These are phyloP conservation scores for Gorsachius goisagi DNA, from an alignment of 2,113 vertebrate species.

Conservation along the genomic window DNA sequence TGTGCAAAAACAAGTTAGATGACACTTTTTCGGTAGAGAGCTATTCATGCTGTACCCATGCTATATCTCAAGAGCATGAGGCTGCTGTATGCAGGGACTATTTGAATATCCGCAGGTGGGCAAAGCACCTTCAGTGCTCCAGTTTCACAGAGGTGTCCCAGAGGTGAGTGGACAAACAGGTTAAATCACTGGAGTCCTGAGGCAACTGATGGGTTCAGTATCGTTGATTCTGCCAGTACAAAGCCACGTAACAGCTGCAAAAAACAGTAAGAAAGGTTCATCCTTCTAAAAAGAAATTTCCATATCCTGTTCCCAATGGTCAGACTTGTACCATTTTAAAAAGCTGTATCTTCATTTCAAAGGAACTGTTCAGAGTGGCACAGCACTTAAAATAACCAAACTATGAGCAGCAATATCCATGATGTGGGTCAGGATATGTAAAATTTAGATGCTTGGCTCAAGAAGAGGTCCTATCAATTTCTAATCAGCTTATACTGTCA, in stretches of 20 bases:
- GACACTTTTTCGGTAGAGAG: rapidly evolving
- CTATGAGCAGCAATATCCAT: background rate
- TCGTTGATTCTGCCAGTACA: background rate
- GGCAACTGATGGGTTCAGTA: background rate
- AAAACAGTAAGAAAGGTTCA: background rate
- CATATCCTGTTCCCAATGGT: background rate
- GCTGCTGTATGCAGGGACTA: background rate
- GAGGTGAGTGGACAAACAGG: background rate
- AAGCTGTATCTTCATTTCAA: background rate
- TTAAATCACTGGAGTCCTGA: background rate
- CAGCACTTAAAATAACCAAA: background rate
- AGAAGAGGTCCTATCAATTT: background rate
- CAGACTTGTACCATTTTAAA: background rate
- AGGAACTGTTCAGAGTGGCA: background rate
- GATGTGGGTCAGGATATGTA: background rate
- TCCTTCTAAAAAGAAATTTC: background rate
- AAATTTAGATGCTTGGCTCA: background rate
- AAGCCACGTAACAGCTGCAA: background rate
- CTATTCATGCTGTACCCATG: background rate
- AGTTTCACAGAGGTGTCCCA: background rate
- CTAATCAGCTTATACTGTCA: background rate
- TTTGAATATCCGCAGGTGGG: background rate
- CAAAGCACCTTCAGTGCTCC: background rate
- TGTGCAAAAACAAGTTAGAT: background rate
- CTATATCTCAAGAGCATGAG: background rate